A percentile compares a stretch with the other conserved stretches of the same genome.
These are phyloP conservation scores for Harmothoe impar DNA, from an alignment of 2,888 invertebrate genomes.

Conservation along the genomic window DNA sequence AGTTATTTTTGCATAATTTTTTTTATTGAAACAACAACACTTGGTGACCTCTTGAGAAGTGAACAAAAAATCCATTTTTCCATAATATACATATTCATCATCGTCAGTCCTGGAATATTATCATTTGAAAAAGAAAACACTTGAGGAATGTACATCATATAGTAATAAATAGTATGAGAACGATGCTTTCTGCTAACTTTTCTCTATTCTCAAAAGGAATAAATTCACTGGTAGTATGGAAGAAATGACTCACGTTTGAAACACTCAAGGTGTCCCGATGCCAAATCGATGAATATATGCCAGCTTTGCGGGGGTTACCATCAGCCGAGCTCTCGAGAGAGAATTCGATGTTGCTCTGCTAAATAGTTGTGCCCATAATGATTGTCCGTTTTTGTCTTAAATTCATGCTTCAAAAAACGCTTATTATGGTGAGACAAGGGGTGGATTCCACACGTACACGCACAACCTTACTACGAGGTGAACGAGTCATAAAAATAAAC, in stretches of 20 bases:
- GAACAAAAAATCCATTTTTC: slow-evolving; percentile 48
- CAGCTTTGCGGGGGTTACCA: background rate
- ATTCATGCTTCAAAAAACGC: slow-evolving; percentile 31
- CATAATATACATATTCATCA: slow-evolving; percentile 1
- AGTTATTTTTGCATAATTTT: slow-evolving; percentile 37
- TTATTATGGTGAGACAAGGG: slow-evolving; percentile 43
- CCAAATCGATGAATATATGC: background rate
- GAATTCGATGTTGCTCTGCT: background rate
- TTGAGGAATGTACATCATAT: slow-evolving; percentile 40
- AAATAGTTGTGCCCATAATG: background rate
- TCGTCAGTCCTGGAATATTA: slow-evolving; percentile 33
- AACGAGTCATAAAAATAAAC: slow-evolving; percentile 61
- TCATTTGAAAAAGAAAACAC: slow-evolving; percentile 33
- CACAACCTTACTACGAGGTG: slow-evolving; percentile 59
- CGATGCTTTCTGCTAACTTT: background rate
- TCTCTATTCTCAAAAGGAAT: slow-evolving; percentile 10
- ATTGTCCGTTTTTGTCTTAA: background rate
- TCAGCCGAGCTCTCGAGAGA: background rate
- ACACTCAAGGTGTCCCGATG: slow-evolving; percentile 1
- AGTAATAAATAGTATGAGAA: slow-evolving; percentile 50
- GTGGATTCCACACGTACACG: slow-evolving; percentile 54
- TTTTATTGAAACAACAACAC: slow-evolving; percentile 58
- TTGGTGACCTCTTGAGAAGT: slow-evolving; percentile 58
- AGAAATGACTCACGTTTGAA: slow-evolving; percentile 42
- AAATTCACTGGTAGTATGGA: background rate